phyloP scores from a whole-genome alignment of 2,888 invertebrate genomes.

The Agrenia bidenticulata region DNA sequence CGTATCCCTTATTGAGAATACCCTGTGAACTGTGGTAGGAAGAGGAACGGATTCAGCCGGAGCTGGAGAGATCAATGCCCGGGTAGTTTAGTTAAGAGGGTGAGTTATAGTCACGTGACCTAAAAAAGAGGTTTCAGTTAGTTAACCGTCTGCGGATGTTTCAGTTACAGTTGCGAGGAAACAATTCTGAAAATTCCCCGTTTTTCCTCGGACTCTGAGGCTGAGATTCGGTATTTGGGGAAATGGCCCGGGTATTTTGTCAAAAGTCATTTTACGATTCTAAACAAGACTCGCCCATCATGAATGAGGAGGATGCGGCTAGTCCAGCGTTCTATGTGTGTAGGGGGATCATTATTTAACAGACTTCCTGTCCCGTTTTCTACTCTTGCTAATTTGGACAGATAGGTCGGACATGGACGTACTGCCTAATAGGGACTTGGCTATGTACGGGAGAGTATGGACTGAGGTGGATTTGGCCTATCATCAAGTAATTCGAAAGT shows the following conservation, averaged over 20 bases:
- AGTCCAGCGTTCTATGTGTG: background rate
- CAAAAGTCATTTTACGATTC: slow-evolving; percentile 6
- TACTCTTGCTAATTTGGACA: slow-evolving; percentile 14
- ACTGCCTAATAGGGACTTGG: background rate
- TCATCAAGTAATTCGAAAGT: slow-evolving; percentile 13
- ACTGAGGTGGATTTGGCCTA: background rate
- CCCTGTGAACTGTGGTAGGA: too few relatives aligned
- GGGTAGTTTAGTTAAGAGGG: too few relatives aligned
- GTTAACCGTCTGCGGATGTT: too few relatives aligned
- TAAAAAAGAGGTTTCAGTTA: too few relatives aligned
- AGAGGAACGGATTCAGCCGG: too few relatives aligned
- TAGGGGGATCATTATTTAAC: slow-evolving; percentile 11
- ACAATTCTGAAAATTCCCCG: too few relatives aligned
- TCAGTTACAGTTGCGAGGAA: too few relatives aligned
- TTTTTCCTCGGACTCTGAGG: too few relatives aligned
- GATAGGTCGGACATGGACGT: background rate
- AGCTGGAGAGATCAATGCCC: too few relatives aligned
- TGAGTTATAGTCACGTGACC: too few relatives aligned
- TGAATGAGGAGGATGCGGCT: background rate
- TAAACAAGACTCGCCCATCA: slow-evolving; percentile 13
- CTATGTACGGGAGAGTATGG: slow-evolving; percentile 2
- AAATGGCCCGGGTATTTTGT: background rate
- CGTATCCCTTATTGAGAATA: too few relatives aligned
- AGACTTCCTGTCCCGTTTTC: slow-evolving; percentile 14
- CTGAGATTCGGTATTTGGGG: too few relatives aligned